These are phyloP conservation scores for Antigone vipio DNA, from an alignment of 2,113 vertebrate genomes.

Conservation along the genomic window DNA sequence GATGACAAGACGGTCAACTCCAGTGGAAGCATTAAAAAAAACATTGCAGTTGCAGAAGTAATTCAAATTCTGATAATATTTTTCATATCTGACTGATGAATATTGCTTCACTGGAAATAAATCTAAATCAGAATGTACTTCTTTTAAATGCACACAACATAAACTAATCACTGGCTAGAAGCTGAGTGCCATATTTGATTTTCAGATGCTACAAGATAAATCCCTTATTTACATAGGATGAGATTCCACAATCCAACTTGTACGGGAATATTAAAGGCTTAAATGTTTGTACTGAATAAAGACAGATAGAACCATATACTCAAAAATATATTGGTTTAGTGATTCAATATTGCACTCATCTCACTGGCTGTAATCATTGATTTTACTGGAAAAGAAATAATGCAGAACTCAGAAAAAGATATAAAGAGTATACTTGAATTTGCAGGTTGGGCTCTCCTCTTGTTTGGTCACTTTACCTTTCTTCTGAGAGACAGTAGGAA, in stretches of 20 bases:
- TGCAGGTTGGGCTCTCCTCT: neutral
- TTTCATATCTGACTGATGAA: neutral
- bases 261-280: neutral
- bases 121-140: neutral
- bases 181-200: neutral
- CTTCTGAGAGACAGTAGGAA: neutral
- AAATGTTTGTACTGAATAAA: neutral
- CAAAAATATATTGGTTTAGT: neutral
- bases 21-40: neutral
- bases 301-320: neutral
- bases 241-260: neutral
- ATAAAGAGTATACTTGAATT: neutral
- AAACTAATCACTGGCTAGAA: neutral
- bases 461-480: neutral
- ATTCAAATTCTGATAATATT: neutral
- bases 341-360: neutral
- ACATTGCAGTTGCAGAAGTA: neutral
- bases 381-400: neutral
- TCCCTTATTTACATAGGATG: neutral
- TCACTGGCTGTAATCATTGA: neutral
- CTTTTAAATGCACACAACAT: neutral
- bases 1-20: neutral
- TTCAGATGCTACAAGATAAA: neutral
- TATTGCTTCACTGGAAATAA: neutral
- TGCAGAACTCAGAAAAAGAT: neutral